Base-by-base conservation (phyloP, 2,888 invertebrate genomes). In the Beris chalybata region DNA sequence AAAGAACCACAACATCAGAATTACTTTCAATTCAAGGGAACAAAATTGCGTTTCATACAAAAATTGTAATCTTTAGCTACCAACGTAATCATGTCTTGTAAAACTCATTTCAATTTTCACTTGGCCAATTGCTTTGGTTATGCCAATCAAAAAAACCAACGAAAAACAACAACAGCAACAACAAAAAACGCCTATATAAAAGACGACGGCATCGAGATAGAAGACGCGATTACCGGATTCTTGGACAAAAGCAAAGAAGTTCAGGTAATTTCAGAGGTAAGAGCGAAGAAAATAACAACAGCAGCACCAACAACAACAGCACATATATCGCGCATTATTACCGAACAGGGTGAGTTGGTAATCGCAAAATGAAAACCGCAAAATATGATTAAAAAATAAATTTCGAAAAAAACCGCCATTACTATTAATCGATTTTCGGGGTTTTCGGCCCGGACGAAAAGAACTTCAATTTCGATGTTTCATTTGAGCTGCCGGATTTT, bases 61-160 rank as follows among this genome's bases (percentile, higher is more conserved):
- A 38, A 38, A 38, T 38, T 38, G 38, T 38, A 38, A 38, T 38
- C 38, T 38, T 38, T 38, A 38, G 38, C 38, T 38, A 38, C 38
- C 38, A 38, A 38, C 38, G 53, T 63, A 63, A 63, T 63, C 63
- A 63, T 63, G 53, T 59, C 65, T 59, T 52, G 64, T 67, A 64
- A 64, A 63, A 67, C 67, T 67, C 53, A 67, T 59, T 67, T 65
- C 64, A 65, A 67, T 64, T 67, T 67, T 67, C 67, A 67, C 67
- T 65, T 67, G 53, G 65, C 15, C 67, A 65, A 59, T 65, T 67
- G 58, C 65, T 67, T 67, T 67, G 64, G 67, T 65, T 67, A 64
- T 67, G 67, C 64, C 67, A 67, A 67, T 67, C 67, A 67, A 52
- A 58, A 53, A 65, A 45, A 29, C 38, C 58, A 29, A 48, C 7